Evolutionary conservation across 2,888 invertebrate species (phyloP).

Genomic region (Eledone cirrhosa): DNA sequence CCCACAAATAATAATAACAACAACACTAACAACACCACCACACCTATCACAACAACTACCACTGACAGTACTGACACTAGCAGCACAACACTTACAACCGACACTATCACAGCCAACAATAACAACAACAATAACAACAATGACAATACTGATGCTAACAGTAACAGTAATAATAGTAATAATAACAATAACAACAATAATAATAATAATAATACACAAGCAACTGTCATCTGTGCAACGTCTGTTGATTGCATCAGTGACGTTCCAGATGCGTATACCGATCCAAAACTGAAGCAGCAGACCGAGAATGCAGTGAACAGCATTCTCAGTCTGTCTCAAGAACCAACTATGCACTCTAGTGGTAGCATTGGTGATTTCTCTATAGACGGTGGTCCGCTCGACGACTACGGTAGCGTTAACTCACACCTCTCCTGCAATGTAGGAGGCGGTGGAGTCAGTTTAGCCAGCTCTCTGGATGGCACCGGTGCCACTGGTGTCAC

Average conservation of each 20-base stretch:
- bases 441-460: conserved; percentile 19
- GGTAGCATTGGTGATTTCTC: neutral
- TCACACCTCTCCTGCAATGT: conserved; percentile 16
- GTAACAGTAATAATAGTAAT: too few species aligned
- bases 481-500: neutral
- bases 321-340: conserved; percentile 73
- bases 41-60: neutral
- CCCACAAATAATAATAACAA: neutral
- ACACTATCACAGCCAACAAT: neutral
- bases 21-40: neutral
- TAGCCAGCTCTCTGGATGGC: neutral
- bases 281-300: conserved; percentile 63
- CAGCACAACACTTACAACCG: neutral
- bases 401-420: conserved; percentile 7
- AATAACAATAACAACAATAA: too few species aligned
- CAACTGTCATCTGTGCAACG: conserved; percentile 4
- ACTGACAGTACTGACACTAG: neutral
- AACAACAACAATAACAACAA: too few species aligned
- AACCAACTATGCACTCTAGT: conserved; percentile 12
- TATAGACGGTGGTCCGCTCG: conserved; percentile 4
- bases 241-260: conserved; percentile 7
- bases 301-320: conserved; percentile 84
- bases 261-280: conserved; percentile 32
- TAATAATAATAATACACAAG: neutral
- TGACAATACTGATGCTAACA: too few species aligned